Evolutionary conservation across 2,113 vertebrate genomes (phyloP).

Genomic region (Scolopax mira): DNA sequence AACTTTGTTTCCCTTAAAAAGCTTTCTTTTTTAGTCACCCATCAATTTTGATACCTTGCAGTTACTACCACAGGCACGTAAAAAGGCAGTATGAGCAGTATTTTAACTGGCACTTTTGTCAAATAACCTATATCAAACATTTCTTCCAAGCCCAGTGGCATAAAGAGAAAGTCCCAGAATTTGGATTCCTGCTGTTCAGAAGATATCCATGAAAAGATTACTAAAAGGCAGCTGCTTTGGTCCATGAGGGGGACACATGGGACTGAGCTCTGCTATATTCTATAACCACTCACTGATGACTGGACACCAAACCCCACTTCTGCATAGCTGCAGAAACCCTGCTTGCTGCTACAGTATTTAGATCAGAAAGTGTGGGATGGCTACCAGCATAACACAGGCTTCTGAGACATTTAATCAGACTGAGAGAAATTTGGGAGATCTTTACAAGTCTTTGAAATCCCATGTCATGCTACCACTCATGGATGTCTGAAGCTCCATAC

Average conservation of each 20-base stretch:
- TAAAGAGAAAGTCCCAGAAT: background rate
- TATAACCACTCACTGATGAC: background rate
- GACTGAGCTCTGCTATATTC: background rate
- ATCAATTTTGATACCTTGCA: background rate
- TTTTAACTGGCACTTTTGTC: background rate
- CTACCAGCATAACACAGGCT: background rate
- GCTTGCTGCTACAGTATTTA: background rate
- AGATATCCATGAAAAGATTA: background rate
- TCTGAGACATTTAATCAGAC: background rate
- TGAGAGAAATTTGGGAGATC: background rate
- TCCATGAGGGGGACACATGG: background rate
- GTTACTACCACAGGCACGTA: background rate
- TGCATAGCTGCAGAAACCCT: background rate
- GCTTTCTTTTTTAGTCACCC: background rate
- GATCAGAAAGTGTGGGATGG: background rate
- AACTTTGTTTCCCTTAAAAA: background rate
- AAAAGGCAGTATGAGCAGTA: background rate
- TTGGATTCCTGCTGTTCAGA: background rate
- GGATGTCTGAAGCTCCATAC: background rate
- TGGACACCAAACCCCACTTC: background rate
- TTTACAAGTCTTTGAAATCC: background rate
- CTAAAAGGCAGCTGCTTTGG: background rate
- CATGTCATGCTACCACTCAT: background rate
- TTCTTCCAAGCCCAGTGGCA: background rate
- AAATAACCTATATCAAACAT: background rate